Conservation (phyloP, 2,797 vertebrate species). For the Emydoidea blandingii region DNA sequence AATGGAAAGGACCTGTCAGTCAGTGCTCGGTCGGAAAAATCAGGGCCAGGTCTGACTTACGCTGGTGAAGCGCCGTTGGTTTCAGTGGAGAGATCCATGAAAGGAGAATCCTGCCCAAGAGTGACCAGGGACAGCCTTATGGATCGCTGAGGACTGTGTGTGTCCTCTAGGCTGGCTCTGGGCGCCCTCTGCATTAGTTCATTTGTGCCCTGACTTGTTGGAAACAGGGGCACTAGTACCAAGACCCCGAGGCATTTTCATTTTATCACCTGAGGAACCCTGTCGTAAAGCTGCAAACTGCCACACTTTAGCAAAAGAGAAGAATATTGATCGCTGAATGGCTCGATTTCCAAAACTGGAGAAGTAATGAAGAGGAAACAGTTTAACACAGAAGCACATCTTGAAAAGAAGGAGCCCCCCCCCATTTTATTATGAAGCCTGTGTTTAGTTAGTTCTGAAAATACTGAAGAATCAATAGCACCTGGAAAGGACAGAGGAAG, state of each 20-base stretch:
- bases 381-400: not conserved
- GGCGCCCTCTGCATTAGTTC: not conserved
- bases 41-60: not conserved
- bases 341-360: accelerated
- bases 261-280: not conserved
- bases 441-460: not conserved
- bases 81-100: not conserved
- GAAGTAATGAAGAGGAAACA: not conserved
- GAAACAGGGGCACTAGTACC: not conserved
- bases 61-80: not conserved
- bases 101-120: not conserved
- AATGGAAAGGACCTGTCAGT: not conserved
- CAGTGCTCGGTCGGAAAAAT: not conserved
- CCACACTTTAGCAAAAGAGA: not conserved
- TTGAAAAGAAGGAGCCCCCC: not conserved
- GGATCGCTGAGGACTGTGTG: not conserved
- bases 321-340: not conserved
- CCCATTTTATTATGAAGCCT: not conserved
- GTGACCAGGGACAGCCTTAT: no score
- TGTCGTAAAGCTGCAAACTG: not conserved
- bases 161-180: not conserved
- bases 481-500: not conserved
- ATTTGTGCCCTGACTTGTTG: not conserved
- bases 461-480: not conserved
- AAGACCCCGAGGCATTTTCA: not conserved